Conservation (phyloP, 2,113 vertebrate genomes). For the Hemicordylus capensis region DNA sequence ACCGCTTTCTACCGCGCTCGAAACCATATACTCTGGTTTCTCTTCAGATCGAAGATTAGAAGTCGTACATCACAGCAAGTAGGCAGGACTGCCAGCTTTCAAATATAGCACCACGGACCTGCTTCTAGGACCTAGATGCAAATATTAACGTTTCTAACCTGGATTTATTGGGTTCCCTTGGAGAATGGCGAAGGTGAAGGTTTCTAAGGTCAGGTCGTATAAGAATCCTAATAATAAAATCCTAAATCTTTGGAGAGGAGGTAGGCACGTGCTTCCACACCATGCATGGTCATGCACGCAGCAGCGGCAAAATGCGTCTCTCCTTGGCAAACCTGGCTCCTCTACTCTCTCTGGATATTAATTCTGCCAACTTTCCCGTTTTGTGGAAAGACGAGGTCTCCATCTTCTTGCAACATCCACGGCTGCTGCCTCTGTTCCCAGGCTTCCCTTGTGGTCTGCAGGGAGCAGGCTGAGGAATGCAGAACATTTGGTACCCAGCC, state of each 20-base stretch:
- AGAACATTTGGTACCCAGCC: fast-evolving
- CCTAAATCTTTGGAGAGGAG: too few relatives aligned
- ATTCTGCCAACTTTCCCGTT: neutral
- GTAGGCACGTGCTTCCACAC: neutral
- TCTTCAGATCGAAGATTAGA: neutral
- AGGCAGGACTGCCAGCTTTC: neutral
- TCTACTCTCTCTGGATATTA: too few relatives aligned
- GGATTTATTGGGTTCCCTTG: neutral
- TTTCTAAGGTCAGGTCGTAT: neutral
- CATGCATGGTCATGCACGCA: neutral
- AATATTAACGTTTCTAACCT: neutral
- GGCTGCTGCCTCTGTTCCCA: neutral
- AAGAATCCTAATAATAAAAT: neutral
- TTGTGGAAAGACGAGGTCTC: neutral
- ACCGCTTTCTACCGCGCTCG: too few relatives aligned
- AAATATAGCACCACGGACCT: neutral
- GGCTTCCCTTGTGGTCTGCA: neutral
- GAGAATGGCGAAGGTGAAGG: neutral
- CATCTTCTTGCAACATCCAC: neutral
- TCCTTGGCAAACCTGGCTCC: neutral
- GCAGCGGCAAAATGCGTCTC: too few relatives aligned
- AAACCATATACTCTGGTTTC: too few relatives aligned
- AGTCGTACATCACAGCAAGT: neutral
- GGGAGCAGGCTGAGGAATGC: neutral
- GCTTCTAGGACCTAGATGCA: neutral